phyloP scores from a whole-genome alignment of 2,888 invertebrate genomes.

The Oxytorus armatus region DNA sequence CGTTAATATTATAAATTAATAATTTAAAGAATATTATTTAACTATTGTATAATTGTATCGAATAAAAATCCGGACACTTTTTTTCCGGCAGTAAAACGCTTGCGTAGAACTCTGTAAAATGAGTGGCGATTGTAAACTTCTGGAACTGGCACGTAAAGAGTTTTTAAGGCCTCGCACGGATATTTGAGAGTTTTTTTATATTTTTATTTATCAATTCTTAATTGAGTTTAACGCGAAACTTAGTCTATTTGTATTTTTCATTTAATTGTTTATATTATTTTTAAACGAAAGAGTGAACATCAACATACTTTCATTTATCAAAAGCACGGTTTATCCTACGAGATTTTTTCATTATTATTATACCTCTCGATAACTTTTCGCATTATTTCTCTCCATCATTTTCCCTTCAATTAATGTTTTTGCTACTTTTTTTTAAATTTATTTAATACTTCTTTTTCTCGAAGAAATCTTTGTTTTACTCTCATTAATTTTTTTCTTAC shows the following conservation, averaged over 20 bases:
- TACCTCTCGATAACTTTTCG: conserved; percentile 61
- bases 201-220: conserved; percentile 13
- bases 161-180: conserved; percentile 68
- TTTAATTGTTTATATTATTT: conserved; percentile 13
- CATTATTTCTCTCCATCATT: conserved; percentile 34
- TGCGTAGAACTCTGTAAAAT: conserved; percentile 39
- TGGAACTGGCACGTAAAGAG: conserved; percentile 64
- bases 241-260: conserved; percentile 40
- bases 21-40: neutral
- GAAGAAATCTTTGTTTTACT: neutral
- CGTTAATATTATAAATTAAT: neutral
- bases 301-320: conserved; percentile 55
- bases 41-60: conserved; percentile 1
- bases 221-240: conserved; percentile 47
- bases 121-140: conserved; percentile 62
- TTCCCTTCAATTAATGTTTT: neutral
- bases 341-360: conserved; percentile 44
- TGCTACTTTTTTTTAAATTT: conserved; percentile 41
- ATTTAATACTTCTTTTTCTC: neutral
- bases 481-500: neutral
- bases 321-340: conserved; percentile 48
- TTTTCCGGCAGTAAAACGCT: neutral
- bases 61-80: neutral
- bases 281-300: conserved; percentile 41
- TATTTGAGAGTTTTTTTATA: no score